Percentiles rank a stretch among this genome's conserved stretches.
These are phyloP conservation scores for Smittia sp. DNA, from an alignment of 2,888 invertebrate species.

Conservation along the genomic window DNA sequence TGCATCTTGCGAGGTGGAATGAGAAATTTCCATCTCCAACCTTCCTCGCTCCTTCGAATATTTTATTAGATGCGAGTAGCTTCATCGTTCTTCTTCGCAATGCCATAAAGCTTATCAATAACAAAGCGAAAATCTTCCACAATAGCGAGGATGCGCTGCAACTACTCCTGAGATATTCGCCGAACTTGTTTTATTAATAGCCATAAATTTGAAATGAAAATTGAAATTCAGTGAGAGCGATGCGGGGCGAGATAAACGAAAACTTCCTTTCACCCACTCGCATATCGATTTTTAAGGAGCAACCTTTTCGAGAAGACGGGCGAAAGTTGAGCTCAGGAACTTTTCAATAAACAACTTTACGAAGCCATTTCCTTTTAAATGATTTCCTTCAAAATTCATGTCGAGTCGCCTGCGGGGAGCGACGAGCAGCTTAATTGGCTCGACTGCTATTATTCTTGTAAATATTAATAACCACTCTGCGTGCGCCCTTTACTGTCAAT, in stretches of 20 bases:
- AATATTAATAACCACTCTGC: too few relatives aligned
- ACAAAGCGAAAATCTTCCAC: conserved; percentile 1
- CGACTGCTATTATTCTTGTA: too few relatives aligned
- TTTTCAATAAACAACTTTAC: too few relatives aligned
- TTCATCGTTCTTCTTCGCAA: neutral
- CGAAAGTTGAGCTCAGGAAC: neutral
- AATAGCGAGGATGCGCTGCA: neutral
- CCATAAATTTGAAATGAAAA: conserved; percentile 31
- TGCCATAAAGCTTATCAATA: conserved; percentile 27
- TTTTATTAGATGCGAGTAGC: conserved; percentile 1
- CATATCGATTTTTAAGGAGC: neutral
- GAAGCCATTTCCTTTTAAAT: too few relatives aligned
- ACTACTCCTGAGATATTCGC: conserved; percentile 17
- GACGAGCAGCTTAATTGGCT: too few relatives aligned
- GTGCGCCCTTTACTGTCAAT: too few relatives aligned
- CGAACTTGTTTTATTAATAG: conserved; percentile 20
- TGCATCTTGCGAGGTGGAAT: neutral
- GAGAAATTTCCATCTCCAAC: too few relatives aligned
- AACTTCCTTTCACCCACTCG: neutral
- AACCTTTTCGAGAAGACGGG: neutral
- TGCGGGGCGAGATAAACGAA: neutral
- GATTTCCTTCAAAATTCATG: too few relatives aligned
- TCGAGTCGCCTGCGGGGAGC: too few relatives aligned
- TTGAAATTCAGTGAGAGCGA: conserved; percentile 3
- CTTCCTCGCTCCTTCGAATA: neutral